Conservation (phyloP, 1,140 invertebrate species). For the Chrysoperla carnea region DNA sequence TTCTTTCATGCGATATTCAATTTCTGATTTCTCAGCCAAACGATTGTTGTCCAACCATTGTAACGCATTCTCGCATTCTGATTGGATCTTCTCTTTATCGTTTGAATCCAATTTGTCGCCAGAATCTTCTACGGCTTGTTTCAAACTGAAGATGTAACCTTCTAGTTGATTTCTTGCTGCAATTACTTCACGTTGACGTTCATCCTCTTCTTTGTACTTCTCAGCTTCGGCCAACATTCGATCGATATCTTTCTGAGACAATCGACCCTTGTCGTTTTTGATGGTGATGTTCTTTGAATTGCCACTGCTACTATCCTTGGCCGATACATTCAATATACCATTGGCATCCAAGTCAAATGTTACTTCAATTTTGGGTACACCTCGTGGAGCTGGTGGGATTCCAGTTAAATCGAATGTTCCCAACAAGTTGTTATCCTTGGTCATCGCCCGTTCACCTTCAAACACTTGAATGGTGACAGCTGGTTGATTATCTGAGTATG, state of each 20-base stretch:
- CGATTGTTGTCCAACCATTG: conserved; percentile 34
- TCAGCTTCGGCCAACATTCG: conserved; percentile 54
- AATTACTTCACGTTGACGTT: conserved; percentile 45
- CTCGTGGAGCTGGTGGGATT: too few relatives aligned
- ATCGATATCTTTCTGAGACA: conserved; percentile 67
- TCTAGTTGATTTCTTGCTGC: conserved; percentile 39
- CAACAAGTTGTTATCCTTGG: conserved; percentile 56
- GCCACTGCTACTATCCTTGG: conserved; percentile 31
- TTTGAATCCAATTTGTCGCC: conserved; percentile 23
- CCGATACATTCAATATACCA: conserved; percentile 47
- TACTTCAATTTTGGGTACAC: conserved; percentile 47
- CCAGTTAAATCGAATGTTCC: conserved; percentile 53
- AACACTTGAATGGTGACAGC: conserved; percentile 37
- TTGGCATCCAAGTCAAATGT: conserved; percentile 51
- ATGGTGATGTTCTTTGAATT: conserved; percentile 50
- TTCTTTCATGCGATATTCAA: conserved; percentile 18
- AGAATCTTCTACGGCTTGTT: conserved; percentile 28
- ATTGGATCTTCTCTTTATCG: conserved; percentile 21
- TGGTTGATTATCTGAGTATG: conserved; percentile 50
- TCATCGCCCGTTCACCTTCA: conserved; percentile 51
- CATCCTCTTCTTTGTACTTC: conserved; percentile 47
- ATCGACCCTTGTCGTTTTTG: conserved; percentile 65
- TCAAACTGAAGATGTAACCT: conserved; percentile 53
- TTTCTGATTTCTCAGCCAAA: conserved; percentile 21
- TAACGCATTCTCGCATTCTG: conserved; percentile 24